These are phyloP conservation scores for Drosophila anomalipes DNA, from an alignment of 2,888 invertebrate species.

Conservation along the genomic window DNA sequence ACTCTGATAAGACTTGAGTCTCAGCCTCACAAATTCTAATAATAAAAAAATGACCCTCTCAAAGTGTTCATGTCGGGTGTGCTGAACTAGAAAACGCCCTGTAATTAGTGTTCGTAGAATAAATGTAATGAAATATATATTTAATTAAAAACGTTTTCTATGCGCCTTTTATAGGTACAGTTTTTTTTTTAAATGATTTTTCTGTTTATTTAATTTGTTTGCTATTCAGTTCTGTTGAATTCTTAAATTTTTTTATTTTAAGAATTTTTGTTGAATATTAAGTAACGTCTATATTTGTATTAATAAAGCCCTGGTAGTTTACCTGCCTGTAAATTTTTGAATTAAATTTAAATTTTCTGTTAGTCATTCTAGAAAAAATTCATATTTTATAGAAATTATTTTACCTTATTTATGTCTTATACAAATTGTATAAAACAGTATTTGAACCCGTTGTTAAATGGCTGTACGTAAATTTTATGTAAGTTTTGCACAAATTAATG, in stretches of 20 bases:
- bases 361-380: not conserved
- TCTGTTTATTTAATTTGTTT: not conserved
- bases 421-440: not conserved
- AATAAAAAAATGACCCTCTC: slow-evolving; percentile 6
- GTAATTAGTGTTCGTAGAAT: not conserved
- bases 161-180: not conserved
- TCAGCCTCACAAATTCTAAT: slow-evolving; percentile 29
- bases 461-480: not conserved
- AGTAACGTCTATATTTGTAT: not conserved
- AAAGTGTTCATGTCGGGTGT: not conserved
- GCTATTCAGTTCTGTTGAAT: not conserved
- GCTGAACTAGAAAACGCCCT: not conserved
- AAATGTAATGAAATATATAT: not conserved
- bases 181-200: not conserved
- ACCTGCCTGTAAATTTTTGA: not conserved
- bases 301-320: not conserved
- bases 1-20: slow-evolving; percentile 66
- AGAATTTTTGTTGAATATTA: not conserved
- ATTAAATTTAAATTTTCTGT: not conserved
- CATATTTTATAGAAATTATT: not conserved
- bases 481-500: not conserved
- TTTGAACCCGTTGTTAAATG: not conserved
- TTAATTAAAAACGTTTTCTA: not conserved
- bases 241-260: not conserved
- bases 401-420: not conserved